These are phyloP conservation scores for Panorpa germanica DNA, from an alignment of 2,888 invertebrate genomes.

Conservation along the genomic window DNA sequence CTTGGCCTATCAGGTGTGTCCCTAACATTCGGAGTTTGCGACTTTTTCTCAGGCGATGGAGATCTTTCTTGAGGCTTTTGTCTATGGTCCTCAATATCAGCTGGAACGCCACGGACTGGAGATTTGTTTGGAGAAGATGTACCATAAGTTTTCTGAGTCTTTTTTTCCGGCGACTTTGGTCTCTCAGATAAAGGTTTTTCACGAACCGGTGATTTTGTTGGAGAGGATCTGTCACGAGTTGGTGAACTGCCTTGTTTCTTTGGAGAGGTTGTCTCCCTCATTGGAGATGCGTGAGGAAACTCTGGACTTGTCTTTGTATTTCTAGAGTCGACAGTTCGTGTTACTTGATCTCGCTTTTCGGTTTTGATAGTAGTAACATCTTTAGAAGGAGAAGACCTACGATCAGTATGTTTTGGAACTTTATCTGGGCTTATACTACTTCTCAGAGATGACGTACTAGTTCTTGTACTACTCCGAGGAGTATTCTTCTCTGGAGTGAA, in stretches of 20 bases:
- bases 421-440: slow-evolving; percentile 33
- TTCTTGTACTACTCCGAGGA: slow-evolving; percentile 23
- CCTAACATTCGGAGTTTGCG: no score
- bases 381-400: slow-evolving; percentile 22
- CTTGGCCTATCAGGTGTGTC: no score
- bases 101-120: slow-evolving; percentile 13
- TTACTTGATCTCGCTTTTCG: not conserved
- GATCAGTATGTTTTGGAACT: slow-evolving; percentile 21
- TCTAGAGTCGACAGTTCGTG: not conserved
- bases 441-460: slow-evolving; percentile 31
- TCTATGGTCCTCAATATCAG: no score
- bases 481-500: slow-evolving; percentile 35
- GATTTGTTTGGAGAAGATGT: slow-evolving; percentile 12
- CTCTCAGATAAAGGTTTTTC: slow-evolving; percentile 14
- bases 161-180: slow-evolving; percentile 22
- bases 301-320: no score
- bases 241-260: slow-evolving; percentile 16
- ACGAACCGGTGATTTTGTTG: slow-evolving; percentile 18
- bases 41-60: no score
- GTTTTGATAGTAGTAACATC: slow-evolving; percentile 14
- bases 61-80: no score
- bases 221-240: slow-evolving; percentile 22
- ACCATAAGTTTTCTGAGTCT: slow-evolving; percentile 13
- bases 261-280: slow-evolving; percentile 15
- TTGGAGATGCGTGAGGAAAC: slow-evolving; percentile 20